Base-by-base conservation (phyloP, 2,113 vertebrate species). In the Petrocephalus zakoni region DNA sequence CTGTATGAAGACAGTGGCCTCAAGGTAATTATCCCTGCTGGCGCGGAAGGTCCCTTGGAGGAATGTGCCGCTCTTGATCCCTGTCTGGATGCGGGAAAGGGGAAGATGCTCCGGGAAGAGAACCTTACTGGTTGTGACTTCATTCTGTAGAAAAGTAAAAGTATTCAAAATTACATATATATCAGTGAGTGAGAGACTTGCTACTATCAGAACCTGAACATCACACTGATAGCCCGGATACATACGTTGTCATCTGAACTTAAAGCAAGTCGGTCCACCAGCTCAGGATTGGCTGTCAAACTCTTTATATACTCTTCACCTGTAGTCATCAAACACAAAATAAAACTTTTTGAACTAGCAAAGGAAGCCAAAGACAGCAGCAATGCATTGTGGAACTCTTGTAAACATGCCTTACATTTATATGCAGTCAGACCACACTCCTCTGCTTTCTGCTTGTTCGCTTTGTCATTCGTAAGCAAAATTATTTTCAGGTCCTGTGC, bases 231-330 rank as follows among this genome's bases (percentile, higher is more conserved):
- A 34, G 25, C 34, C 13, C 68, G 61, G 89, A 85, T 90, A 86
- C 93, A 90, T 95, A 99, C 98, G 95, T 95, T 95, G 90, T 99
- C 97, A 92, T 99, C 97, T 89, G 94, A 95, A 88, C 96, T 92
- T 93, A 96, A 96, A 61, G 98, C 98, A 91, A 99, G 96, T 56
- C 96, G 96, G 94, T 99, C 98, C 90, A 99, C 93, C 90, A 99
- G 97, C 90, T 99, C 98, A 19, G 98, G 97, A 88, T 98, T 98
- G 10, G 95, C 97, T 90, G 93, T 94, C 86, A 99, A 94, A 93
- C 98, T 97, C 93, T 97, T 99, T 89, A 99, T 91, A 88, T 99
- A 99, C 82, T 99, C 97, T 90, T 99, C 98, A 95, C 96, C 98
- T 99, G 92, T 53, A 95, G 91, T 89, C 52, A 88, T 78, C 42